Evolutionary conservation across 2,797 vertebrate genomes (phyloP), one percentile per base, ranked within the genome.

Genomic region (Heteromormyrus szaboi): DNA sequence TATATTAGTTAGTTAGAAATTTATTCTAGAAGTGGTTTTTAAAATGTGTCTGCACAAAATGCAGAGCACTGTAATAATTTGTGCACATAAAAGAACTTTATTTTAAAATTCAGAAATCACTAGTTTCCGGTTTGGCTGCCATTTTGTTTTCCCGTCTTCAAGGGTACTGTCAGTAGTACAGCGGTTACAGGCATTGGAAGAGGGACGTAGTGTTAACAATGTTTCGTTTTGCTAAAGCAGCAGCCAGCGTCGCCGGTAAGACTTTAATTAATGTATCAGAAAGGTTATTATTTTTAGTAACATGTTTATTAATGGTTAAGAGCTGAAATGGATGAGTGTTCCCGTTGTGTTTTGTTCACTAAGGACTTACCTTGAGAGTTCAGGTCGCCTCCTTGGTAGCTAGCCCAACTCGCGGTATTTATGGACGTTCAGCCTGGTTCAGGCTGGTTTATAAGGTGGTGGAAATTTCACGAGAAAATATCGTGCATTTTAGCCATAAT

Each of bases 221-320:
- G 96, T 96, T 89, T 90, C 93, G 94, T n/a, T 95, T 96, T 53
- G 90, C 93, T 0, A 96, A 95, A 92, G 89, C 94, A 89, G 95
- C 93, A 2, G 51, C 94, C 0, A 96, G 93, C 89, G 8, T 96
- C 48, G 91, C 91, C 19, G 93, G 96, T 96, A 93, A 94, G 92
- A 87, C 0, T 79, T 2, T 17, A 46, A 50, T 59, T 44, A 17
- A 14, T 44, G 37, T 76, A 7, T 79, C 6, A 44, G 72, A 7
- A 41, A 37, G 14, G 33, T 44, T 79, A 79, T 79, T 76, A 19
- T 62, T 46, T 76, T 9, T 51, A 46, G 14, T 7, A 46, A 46
- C n/a, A 25, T 54, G n/a, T 79, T 37, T 1, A 19, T 22, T 65
- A 50, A 5, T 9, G 3, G 7, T 29, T n/a, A 0, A 41, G n/a